These are phyloP conservation scores for Alces alces DNA, from an alignment of 2,113 vertebrate species.

Conservation along the genomic window DNA sequence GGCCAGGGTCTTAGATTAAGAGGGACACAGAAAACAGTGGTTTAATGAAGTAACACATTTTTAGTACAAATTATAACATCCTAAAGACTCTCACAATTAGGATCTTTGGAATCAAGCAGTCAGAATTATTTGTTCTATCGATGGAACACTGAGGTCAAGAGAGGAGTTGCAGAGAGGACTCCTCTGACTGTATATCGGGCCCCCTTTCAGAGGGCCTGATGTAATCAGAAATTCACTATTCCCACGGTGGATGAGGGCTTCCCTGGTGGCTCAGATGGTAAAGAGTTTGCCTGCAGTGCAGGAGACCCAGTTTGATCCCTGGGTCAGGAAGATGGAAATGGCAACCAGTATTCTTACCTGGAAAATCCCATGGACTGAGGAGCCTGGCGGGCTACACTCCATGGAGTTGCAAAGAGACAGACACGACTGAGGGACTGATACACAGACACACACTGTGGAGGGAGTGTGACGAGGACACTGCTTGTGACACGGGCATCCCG, in stretches of 20 bases:
- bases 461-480: accelerated
- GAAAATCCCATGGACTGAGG: background rate
- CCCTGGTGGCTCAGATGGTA: background rate
- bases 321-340: background rate
- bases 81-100: background rate
- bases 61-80: background rate
- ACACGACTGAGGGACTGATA: background rate
- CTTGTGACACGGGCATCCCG: background rate
- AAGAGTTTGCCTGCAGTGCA: background rate
- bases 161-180: background rate
- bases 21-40: background rate
- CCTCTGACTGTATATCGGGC: background rate
- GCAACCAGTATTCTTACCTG: background rate
- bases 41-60: background rate
- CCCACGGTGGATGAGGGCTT: background rate
- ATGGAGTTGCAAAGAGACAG: background rate
- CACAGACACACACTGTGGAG: background rate
- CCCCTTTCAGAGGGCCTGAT: background rate
- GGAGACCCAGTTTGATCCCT: background rate
- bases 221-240: background rate
- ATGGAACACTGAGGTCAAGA: background rate
- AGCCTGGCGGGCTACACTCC: background rate
- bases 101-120: background rate
- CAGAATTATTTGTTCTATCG: background rate
- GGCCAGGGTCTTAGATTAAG: background rate